Evolutionary conservation across 2,113 vertebrate genomes (phyloP).

Genomic region (Pterocles gutturalis): DNA sequence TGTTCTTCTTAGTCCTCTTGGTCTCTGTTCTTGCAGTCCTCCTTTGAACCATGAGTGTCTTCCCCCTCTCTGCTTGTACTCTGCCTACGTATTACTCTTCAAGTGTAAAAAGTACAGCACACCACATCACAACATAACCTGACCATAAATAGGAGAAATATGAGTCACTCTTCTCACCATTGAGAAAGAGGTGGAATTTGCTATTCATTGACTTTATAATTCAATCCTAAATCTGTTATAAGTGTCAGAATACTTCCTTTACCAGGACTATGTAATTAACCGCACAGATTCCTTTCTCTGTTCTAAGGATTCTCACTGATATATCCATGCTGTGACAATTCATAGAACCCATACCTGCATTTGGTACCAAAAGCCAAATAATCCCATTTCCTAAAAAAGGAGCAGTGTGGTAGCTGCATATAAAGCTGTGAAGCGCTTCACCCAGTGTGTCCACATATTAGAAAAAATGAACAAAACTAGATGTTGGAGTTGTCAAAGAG

Average conservation of each 20-base stretch:
- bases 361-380: neutral
- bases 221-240: neutral
- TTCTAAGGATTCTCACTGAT: neutral
- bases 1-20: neutral
- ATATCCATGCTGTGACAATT: neutral
- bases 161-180: neutral
- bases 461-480: neutral
- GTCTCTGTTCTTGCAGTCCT: neutral
- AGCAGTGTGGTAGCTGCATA: neutral
- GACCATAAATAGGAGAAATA: neutral
- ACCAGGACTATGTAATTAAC: neutral
- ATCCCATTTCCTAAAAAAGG: neutral
- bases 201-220: neutral
- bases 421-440: neutral
- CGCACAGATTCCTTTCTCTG: neutral
- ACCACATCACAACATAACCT: neutral
- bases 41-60: neutral
- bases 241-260: neutral
- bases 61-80: neutral
- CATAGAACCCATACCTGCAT: neutral
- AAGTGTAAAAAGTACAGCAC: neutral
- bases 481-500: neutral
- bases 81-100: neutral
- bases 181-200: neutral
- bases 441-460: accelerated